Base-by-base conservation (phyloP, 2,888 invertebrate species). In the Microdon myrmicae region DNA sequence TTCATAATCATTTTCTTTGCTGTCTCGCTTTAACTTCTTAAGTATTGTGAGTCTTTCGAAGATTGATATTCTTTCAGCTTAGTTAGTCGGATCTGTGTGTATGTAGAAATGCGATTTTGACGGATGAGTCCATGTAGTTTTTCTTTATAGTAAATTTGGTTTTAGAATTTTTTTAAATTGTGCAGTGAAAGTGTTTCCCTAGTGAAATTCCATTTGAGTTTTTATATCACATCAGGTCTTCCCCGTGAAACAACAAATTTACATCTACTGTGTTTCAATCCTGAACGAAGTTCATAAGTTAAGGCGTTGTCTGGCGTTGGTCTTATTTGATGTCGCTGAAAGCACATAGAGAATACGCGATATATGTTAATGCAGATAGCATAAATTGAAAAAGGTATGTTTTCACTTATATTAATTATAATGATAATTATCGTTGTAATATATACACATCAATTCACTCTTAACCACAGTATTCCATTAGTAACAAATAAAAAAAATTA, bases 231-330 rank as follows among this genome's bases (percentile, higher is more conserved):
- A 12, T 19, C 10, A 38, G 12, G 25, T 29, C n/a, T 17, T 48
- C 32, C 8, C 6, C 7, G 16, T 20, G 7, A 37, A 47, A 25
- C 5, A 17, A 14, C 7, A 19, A 7, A 31, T 9, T 1, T 8
- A 8, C n/a, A 16, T 19, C 8, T n/a, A 4, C 20, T 31, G 31
- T 22, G 4, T 7, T n/a, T n/a, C 8, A 10, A 14, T 17, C 20
- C 7, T 10, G 4, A 41, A 2, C 19, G 38, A 29, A 45, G 25
- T 41, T 41, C 6, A n/a, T 34, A 45, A 49, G 26, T 45, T 64
- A 51, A 64, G 64, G 64, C 64, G 64, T 64, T 64, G 64, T 51
- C 64, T 43, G 47, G 29, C 8, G 37, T 39, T 23, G 29, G 13
- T 51, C 48, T 48, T 20, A 20, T 53, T 26, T 49, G 41, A 31